Conservation (phyloP, 2,797 vertebrate species). For the Taeniopygia guttata region DNA sequence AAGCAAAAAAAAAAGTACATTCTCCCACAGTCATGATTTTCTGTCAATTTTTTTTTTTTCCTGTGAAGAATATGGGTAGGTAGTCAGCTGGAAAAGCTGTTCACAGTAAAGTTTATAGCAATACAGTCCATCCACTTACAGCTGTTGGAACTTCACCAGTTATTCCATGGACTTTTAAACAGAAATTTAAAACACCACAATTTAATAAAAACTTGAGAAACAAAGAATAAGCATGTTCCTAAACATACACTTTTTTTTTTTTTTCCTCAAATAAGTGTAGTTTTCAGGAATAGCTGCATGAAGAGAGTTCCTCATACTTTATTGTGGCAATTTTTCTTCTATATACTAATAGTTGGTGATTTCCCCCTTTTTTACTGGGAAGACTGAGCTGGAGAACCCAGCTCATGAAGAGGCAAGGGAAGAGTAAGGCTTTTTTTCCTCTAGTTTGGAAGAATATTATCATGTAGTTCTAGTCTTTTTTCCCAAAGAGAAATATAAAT, state of each 20-base stretch:
- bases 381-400: neutral
- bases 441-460: neutral
- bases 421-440: neutral
- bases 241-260: neutral
- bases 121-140: neutral
- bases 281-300: neutral
- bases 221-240: neutral
- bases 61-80: neutral
- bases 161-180: neutral
- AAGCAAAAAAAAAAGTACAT: neutral
- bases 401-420: neutral
- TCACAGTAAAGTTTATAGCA: neutral
- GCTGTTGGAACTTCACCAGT: neutral
- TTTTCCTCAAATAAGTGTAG: neutral
- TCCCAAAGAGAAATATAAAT: neutral
- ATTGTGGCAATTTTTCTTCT: neutral
- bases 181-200: neutral
- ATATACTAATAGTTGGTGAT: neutral
- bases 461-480: neutral
- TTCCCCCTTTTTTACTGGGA: neutral
- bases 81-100: neutral
- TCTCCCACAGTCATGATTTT: neutral
- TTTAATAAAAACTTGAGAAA: neutral
- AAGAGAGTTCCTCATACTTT: neutral
- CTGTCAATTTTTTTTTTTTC: neutral